Evolutionary conservation across 2,113 vertebrate genomes (phyloP).

Genomic region (Paedocypris sp.): DNA sequence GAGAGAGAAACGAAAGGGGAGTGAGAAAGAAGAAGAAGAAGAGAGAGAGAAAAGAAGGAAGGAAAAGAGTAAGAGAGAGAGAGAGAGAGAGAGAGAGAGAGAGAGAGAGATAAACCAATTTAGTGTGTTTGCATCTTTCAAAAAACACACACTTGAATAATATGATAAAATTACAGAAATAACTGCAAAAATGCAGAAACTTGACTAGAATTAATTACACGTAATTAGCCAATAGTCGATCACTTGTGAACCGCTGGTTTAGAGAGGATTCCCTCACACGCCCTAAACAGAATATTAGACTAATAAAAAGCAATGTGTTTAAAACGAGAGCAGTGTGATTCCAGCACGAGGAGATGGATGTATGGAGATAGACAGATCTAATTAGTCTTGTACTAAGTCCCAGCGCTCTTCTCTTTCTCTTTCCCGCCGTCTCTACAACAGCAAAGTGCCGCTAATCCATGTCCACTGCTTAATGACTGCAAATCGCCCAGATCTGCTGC

Average conservation of each 20-base stretch:
- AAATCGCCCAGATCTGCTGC: slow-evolving; percentile 29
- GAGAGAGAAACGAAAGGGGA: too few relatives aligned
- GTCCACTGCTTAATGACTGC: slow-evolving; percentile 46
- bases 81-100: not conserved
- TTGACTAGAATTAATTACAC: slow-evolving; percentile 52
- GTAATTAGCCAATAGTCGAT: slow-evolving; percentile 53
- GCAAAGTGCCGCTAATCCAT: slow-evolving; percentile 44
- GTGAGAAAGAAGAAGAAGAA: not conserved
- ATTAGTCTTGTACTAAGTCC: slow-evolving; percentile 43
- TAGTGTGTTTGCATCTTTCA: not conserved
- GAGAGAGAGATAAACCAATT: not conserved
- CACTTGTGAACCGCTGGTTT: too few relatives aligned
- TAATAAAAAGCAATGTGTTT: slow-evolving; percentile 65
- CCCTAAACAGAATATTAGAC: slow-evolving; percentile 61
- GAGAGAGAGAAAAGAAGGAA: not conserved
- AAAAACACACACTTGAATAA: too few relatives aligned
- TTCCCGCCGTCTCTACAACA: slow-evolving; percentile 28
- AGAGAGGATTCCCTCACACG: slow-evolving; percentile 61
- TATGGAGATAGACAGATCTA: slow-evolving; percentile 57
- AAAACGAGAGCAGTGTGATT: slow-evolving; percentile 41
- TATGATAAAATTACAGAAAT: too few relatives aligned
- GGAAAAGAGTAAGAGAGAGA: not conserved
- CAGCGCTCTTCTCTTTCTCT: slow-evolving; percentile 34
- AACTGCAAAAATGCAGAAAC: not conserved
- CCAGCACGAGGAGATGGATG: slow-evolving; percentile 47